Evolutionary conservation across 2,113 vertebrate species (phyloP), one percentile per base, ranked within the genome.

Genomic region (Lepus timidus): DNA sequence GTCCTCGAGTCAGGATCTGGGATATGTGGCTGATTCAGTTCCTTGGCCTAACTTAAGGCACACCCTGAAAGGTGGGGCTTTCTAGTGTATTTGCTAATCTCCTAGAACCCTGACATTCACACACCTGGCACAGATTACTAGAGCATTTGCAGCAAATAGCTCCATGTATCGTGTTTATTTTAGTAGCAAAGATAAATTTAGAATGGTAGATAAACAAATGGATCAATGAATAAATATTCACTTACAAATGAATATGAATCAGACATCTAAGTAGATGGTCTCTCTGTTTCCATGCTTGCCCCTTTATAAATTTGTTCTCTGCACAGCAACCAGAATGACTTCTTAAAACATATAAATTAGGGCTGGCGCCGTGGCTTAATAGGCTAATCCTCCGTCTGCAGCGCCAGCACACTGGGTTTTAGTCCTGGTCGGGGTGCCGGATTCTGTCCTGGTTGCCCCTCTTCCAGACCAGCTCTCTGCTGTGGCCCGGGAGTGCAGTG

Each of bases 61-160:
- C 64, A 76, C 61, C 75, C 49, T 83, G 17, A 71, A 93, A 96
- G 91, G 58, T 74, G 64, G 64, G 62, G 78, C 83, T 83, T 94
- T 90, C 55, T 64, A 93, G 51, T 52, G 87, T 23, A 84, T 87
- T 88, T 90, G 44, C 44, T 64, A 84, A 94, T 95, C 84, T 95
- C 80, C 74, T 84, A 87, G 85, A 86, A 94, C 5, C 65, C 90
- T 92, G 58, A 65, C 75, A 78, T 9, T 92, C 74, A 87, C 61
- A 87, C 33, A 89, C 52, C 39, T 76, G 84, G 51, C 49, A 89
- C 61, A 58, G 76, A 14, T 52, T 91, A 90, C 20, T 25, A 93
- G 33, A 87, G 12, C 8, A 51, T 94, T 79, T 85, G 62, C 33
- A 91, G 84, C 68, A 89, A 73, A 84, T 16, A 52, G 67, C 33